Evolutionary conservation across 1,140 invertebrate species (phyloP).

Genomic region (Saccostrea glomerata): DNA sequence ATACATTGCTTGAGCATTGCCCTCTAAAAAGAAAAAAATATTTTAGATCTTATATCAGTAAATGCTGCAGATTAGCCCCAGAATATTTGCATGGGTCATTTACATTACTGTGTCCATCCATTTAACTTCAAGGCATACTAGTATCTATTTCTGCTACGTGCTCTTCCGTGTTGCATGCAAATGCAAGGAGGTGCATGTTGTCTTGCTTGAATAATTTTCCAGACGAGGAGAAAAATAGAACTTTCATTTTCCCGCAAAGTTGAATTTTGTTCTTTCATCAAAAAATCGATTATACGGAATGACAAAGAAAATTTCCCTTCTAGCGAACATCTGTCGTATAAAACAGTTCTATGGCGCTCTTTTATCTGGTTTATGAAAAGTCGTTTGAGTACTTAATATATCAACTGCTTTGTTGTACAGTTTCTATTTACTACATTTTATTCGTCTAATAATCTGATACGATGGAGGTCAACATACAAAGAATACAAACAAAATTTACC

Average conservation of each 20-base stretch:
- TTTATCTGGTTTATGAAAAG: not conserved
- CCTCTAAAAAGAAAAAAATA: too few relatives aligned
- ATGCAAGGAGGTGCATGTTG: conserved; percentile 17
- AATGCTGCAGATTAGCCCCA: too few relatives aligned
- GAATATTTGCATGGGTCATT: too few relatives aligned
- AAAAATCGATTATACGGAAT: conserved; percentile 22
- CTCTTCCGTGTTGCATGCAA: not conserved
- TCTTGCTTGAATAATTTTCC: conserved; percentile 3
- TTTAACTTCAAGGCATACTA: too few relatives aligned
- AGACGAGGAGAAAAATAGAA: not conserved
- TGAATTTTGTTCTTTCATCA: not conserved
- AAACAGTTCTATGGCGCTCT: not conserved
- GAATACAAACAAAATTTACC: not conserved
- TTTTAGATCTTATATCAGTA: too few relatives aligned
- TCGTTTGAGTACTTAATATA: not conserved
- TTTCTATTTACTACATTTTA: not conserved
- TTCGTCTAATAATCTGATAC: not conserved
- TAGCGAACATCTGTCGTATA: conserved; percentile 14
- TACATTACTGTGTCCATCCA: too few relatives aligned
- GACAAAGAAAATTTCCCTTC: conserved; percentile 11
- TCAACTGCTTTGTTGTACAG: not conserved
- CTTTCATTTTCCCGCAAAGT: not conserved
- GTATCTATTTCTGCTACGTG: not conserved
- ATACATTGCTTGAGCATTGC: too few relatives aligned
- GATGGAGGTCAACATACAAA: not conserved